These are phyloP conservation scores for Tonatia bakeri DNA, from an alignment of 2,113 vertebrate species.

Conservation along the genomic window DNA sequence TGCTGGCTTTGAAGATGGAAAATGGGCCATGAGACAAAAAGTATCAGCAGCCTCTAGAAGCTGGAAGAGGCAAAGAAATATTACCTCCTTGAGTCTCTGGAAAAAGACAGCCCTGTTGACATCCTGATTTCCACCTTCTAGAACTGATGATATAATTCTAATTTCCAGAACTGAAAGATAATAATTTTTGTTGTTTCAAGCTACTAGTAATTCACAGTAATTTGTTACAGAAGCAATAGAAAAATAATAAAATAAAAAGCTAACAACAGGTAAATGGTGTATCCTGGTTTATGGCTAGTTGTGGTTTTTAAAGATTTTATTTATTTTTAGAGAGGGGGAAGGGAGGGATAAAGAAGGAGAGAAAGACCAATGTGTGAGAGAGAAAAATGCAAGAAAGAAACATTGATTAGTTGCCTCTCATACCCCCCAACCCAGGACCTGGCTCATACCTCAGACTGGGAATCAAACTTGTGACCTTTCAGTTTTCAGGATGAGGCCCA, in stretches of 20 bases:
- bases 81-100: background rate
- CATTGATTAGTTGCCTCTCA: too few species aligned
- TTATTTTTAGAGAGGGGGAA: too few species aligned
- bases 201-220: background rate
- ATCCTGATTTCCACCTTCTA: background rate
- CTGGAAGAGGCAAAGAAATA: background rate
- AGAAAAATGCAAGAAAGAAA: too few species aligned
- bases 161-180: background rate
- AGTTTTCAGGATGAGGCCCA: too few species aligned
- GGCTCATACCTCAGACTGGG: too few species aligned
- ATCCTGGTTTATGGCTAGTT: background rate
- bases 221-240: background rate
- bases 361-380: too few species aligned
- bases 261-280: background rate
- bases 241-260: background rate
- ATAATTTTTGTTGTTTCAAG: background rate
- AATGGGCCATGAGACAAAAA: background rate
- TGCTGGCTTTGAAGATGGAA: background rate
- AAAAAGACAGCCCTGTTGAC: background rate
- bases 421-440: too few species aligned
- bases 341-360: too few species aligned
- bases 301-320: background rate
- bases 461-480: too few species aligned
- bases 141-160: background rate
- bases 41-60: background rate